A percentile compares a stretch with the other conserved stretches of the same genome.
phyloP scores from a whole-genome alignment of 2,888 invertebrate species.

The Melangyna quadrimaculata region DNA sequence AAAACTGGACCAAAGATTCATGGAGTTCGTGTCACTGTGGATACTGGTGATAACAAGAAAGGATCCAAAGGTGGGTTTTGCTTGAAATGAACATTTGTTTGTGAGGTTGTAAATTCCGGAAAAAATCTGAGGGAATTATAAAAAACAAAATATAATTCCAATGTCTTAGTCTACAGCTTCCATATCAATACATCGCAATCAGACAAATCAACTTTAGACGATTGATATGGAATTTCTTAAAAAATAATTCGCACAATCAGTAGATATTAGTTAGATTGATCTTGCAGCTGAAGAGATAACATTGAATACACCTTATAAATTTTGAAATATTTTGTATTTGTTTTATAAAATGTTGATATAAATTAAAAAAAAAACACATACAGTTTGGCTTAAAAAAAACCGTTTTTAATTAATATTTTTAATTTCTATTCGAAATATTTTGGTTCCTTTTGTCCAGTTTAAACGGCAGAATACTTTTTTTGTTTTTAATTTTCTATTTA shows the following conservation, averaged over 20 bases:
- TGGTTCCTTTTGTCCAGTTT: no score
- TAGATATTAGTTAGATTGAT: neutral
- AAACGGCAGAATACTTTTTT: no score
- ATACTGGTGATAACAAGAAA: slow-evolving; percentile 79
- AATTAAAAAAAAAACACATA: neutral
- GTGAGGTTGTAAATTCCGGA: neutral
- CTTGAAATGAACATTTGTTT: neutral
- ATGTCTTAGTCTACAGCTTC: slow-evolving; percentile 26
- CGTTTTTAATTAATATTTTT: neutral
- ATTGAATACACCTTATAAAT: no score
- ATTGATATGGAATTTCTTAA: neutral
- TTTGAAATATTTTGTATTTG: neutral
- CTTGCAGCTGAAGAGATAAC: neutral
- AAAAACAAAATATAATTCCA: neutral
- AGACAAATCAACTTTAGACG: neutral
- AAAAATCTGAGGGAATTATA: neutral
- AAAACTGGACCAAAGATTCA: slow-evolving; percentile 80
- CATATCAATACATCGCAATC: slow-evolving; percentile 28
- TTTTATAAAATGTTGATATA: neutral
- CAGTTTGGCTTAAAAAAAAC: neutral
- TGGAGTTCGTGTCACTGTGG: slow-evolving; percentile 81
- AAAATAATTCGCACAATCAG: no score
- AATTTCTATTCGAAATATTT: neutral
- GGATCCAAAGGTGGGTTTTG: slow-evolving; percentile 77
- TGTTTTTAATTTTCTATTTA: no score